These are phyloP conservation scores for Acanthosepion esculentum DNA, from an alignment of 2,888 invertebrate genomes.

Conservation along the genomic window DNA sequence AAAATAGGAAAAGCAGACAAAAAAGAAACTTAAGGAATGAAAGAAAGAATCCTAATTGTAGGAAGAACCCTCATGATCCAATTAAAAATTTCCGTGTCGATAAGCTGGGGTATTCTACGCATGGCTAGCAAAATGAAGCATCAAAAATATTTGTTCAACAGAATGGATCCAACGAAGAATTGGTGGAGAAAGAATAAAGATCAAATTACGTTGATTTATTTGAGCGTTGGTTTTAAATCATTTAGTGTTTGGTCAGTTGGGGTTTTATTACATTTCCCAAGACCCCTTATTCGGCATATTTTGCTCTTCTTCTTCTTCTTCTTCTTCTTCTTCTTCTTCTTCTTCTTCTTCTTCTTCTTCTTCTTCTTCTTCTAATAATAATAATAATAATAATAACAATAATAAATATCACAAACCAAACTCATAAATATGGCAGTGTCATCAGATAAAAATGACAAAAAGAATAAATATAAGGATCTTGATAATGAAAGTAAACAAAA, in stretches of 20 bases:
- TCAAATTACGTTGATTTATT: constrained; percentile 13
- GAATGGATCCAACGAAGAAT: not conserved
- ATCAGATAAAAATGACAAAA: no score
- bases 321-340: no score
- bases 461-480: no score
- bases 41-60: not conserved
- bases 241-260: constrained; percentile 33
- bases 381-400: no score
- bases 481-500: no score
- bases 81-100: constrained; percentile 33
- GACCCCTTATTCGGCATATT: no score
- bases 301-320: no score
- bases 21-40: not conserved
- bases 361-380: no score
- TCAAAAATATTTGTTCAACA: constrained; percentile 9
- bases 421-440: no score
- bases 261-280: not conserved
- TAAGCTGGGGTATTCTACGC: not conserved
- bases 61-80: not conserved
- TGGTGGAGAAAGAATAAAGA: not conserved
- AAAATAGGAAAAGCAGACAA: not conserved
- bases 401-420: no score
- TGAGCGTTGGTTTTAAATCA: not conserved
- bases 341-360: no score
- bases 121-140: not conserved